Evolutionary conservation across 2,113 vertebrate genomes (phyloP).

Genomic region (Indicator indicator): DNA sequence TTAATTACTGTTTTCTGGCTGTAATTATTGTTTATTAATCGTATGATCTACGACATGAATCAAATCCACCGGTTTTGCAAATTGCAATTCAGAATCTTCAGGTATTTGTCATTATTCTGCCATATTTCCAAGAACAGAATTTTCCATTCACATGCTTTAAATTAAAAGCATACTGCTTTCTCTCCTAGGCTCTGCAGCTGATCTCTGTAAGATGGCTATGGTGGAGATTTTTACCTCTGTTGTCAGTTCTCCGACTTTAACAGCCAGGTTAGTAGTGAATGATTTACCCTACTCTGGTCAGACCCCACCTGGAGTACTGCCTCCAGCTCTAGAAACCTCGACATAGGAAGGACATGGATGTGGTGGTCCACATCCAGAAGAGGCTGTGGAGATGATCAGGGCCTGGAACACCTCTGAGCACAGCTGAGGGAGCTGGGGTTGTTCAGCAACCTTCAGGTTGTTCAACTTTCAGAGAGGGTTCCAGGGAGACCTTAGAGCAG

Average conservation of each 20-base stretch:
- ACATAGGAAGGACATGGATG: no score
- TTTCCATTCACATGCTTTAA: background rate
- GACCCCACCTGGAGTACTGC: no score
- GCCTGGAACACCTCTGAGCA: no score
- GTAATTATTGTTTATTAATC: background rate
- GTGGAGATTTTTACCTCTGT: conserved; percentile 84
- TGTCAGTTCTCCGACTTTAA: conserved; percentile 75
- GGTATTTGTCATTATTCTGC: background rate
- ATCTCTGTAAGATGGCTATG: conserved; percentile 95
- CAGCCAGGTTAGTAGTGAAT: conserved; percentile 83
- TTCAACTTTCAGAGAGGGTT: no score
- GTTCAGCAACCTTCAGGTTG: no score
- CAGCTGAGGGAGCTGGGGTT: no score
- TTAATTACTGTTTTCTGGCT: no score
- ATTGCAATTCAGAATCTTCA: background rate
- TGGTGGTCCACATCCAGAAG: no score
- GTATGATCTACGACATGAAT: background rate
- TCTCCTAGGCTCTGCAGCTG: conserved; percentile 86
- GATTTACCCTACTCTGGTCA: no score
- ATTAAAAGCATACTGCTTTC: background rate
- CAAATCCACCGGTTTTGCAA: background rate
- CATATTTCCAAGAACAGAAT: background rate
- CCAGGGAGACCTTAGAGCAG: no score
- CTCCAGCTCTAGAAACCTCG: no score
- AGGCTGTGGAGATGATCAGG: no score